Base-by-base conservation (phyloP, 2,797 vertebrate genomes). In the Lepidocolaptes lacrymiger region DNA sequence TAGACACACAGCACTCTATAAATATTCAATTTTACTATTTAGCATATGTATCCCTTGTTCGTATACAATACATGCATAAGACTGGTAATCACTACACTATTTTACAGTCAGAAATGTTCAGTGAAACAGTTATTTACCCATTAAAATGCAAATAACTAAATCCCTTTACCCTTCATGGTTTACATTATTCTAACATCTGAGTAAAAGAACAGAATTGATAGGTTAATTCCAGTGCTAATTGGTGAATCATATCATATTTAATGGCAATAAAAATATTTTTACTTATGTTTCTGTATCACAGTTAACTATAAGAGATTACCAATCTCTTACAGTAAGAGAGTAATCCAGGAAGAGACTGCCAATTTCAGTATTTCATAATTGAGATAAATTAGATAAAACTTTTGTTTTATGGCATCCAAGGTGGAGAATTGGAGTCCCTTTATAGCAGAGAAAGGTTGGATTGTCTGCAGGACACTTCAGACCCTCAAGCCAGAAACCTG, bases 391-490 rank as follows among this genome's bases (percentile, higher is more conserved):
- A 37, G 41, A 43, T 27, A 52, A 2, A 22, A 10, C 9, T 62
- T 46, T 52, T 72, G 2, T 10, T 36, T 3, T 30, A 17, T 28
- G 17, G 28, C 24, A 39, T 55, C 12, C 19, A 56, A 41, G 22
- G 2, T 9, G 8, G 11, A 77, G 54, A 56, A 34, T 1, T 34
- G 17, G 6, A 51, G 2, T 52, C n/a, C 7, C 6, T 46, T 55
- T 36, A 34, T 0, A 46, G 8, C 1, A 2, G 64, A 68, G 9
- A 8, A 37, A 64, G n/a, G 14, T 19, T 2, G 2, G 14, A 27
- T 63, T 12, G 34, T 24, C 55, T n/a, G n/a, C 14, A 56, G 46
- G 27, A 63, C 5, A 14, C 8, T 46, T 81, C 30, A 77, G 54
- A 73, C 14, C 2, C 20, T 68, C 7, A 46, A 55, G 26, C 13